Conservation (phyloP, 1,140 invertebrate species). For the Archegozetes longisetosus region DNA sequence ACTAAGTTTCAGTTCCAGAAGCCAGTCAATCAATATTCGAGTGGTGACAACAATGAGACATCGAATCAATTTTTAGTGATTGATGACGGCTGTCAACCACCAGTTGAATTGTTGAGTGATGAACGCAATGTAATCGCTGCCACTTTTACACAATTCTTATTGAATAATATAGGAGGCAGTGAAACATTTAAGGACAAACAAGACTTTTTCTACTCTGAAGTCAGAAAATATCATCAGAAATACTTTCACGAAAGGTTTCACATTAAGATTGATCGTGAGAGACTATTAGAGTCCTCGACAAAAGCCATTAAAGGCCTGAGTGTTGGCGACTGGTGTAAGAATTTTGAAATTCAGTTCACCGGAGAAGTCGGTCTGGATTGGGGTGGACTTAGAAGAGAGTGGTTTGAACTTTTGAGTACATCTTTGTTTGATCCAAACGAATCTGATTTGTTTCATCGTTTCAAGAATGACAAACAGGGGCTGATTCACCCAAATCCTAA, state of each 20-base stretch:
- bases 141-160: constrained; percentile 73
- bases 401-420: constrained; percentile 77
- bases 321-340: constrained; percentile 72
- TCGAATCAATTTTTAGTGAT: constrained; percentile 47
- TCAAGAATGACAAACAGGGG: constrained; percentile 50
- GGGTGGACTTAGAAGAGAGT: constrained; percentile 78
- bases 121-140: constrained; percentile 79
- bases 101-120: constrained; percentile 57
- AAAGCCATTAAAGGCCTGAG: constrained; percentile 66
- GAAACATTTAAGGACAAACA: constrained; percentile 91
- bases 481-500: constrained; percentile 66
- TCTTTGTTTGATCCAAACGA: constrained; percentile 63
- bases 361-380: constrained; percentile 89
- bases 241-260: constrained; percentile 62
- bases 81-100: constrained; percentile 76
- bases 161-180: constrained; percentile 86
- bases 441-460: constrained; percentile 62
- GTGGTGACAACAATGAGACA: constrained; percentile 2
- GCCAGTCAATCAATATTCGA: constrained; percentile 10
- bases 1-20: constrained; percentile 47
- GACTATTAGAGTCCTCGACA: constrained; percentile 51
- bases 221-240: constrained; percentile 64
- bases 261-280: constrained; percentile 60
- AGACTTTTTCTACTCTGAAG: constrained; percentile 84
- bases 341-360: constrained; percentile 78